Evolutionary conservation across 2,797 vertebrate species (phyloP).

Genomic region (Leptodactylus fallax): DNA sequence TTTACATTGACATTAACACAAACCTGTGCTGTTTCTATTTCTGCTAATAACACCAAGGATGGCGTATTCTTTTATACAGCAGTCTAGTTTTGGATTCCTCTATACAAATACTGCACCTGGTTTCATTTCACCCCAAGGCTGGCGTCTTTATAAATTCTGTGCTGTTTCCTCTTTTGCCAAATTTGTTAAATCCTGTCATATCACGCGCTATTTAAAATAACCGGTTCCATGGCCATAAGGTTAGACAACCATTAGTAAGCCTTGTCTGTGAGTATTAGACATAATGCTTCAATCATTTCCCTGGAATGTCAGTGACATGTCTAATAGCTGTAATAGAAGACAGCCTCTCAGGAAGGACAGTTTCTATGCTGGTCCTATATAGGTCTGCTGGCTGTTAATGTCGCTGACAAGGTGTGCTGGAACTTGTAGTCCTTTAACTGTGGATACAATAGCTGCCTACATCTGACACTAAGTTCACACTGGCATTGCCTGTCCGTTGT

Average conservation of each 20-base stretch:
- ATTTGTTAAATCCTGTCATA: not conserved
- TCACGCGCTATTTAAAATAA: not conserved
- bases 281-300: not conserved
- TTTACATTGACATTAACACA: slow-evolving; percentile 1
- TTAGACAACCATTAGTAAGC: not conserved
- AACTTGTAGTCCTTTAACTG: not conserved
- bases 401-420: not conserved
- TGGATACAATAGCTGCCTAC: not conserved
- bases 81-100: slow-evolving; percentile 11
- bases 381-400: too few species aligned
- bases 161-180: not conserved
- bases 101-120: slow-evolving; percentile 17
- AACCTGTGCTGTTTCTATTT: not conserved
- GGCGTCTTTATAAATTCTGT: not conserved
- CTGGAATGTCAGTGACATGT: not conserved
- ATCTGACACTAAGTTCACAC: not conserved
- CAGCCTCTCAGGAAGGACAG: not conserved
- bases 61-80: slow-evolving; percentile 1
- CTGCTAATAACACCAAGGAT: not conserved
- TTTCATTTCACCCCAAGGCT: slow-evolving; percentile 19
- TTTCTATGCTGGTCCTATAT: not conserved
- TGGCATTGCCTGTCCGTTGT: too few species aligned
- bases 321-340: not conserved
- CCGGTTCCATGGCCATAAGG: not conserved
- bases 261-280: not conserved